A percentile compares a stretch with the other conserved stretches of the same genome.
Evolutionary conservation across 2,888 invertebrate genomes (phyloP).

Genomic region (Drosophila subquinaria): DNA sequence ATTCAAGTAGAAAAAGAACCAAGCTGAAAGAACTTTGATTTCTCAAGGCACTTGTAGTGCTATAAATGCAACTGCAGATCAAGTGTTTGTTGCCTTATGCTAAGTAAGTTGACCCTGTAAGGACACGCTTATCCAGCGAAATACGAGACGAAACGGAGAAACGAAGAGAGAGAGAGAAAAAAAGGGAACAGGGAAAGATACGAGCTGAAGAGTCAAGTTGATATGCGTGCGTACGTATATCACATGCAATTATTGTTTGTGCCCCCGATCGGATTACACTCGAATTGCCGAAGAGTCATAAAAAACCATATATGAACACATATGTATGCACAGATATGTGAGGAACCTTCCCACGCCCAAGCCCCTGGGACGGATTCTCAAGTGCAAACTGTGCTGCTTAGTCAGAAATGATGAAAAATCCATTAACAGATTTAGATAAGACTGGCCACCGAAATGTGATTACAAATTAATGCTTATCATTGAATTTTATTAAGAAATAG

Average conservation of each 20-base stretch:
- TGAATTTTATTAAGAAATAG: neutral
- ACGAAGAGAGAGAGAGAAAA: neutral
- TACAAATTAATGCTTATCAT: slow-evolving; percentile 5
- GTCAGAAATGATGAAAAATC: slow-evolving; percentile 12
- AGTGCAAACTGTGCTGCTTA: slow-evolving; percentile 17
- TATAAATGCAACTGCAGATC: neutral
- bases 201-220: slow-evolving; percentile 3
- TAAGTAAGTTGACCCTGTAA: slow-evolving; percentile 18
- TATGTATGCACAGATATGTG: slow-evolving; percentile 1
- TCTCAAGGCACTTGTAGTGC: slow-evolving; percentile 5
- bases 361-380: neutral
- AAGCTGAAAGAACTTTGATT: neutral
- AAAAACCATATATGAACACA: slow-evolving; percentile 26
- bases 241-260: slow-evolving; percentile 16
- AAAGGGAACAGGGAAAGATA: slow-evolving; percentile 2
- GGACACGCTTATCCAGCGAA: slow-evolving; percentile 15
- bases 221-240: slow-evolving; percentile 4
- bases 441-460: slow-evolving; percentile 18
- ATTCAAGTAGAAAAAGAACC: neutral
- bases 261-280: slow-evolving; percentile 21
- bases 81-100: slow-evolving; percentile 2
- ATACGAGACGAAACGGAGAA: slow-evolving; percentile 5
- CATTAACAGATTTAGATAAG: slow-evolving; percentile 35
- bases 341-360: slow-evolving; percentile 31
- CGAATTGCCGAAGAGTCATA: slow-evolving; percentile 12